Base-by-base conservation (phyloP, 2,113 vertebrate genomes). In the Chunga burmeisteri region DNA sequence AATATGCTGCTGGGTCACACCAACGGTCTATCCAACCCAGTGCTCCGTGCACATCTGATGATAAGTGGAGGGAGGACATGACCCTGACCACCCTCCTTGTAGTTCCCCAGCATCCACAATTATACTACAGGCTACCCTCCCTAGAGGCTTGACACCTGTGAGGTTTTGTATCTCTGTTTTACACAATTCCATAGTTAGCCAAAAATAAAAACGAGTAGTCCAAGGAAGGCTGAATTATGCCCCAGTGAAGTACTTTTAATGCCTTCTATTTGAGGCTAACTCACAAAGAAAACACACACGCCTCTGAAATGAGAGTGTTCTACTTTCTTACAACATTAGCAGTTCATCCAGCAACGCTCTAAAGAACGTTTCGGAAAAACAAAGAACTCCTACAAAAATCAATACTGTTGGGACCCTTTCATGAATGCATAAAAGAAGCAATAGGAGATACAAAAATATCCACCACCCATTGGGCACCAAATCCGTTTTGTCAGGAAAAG, bases 391-490 rank as follows among this genome's bases (percentile, higher is more conserved):
- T 16, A 18, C 7, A 65, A 25, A 81, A 18, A 15, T 4, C 21
- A 21, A 18, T 14, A 19, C 15, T 5, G 8, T 3, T 12, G 27
- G 8, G 21, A 63, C 68, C 21, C 17, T 50, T 26, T 25, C n/a
- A 10, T 1, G 16, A 71, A 16, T 0, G 4, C 36, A 29, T 5
- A 10, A 34, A 19, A 17, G 38, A 4, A 29, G 13, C 10, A 26
- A 36, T 0, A 25, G 17, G 7, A 65, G 58, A 59, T 1, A 23
- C 0, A 27, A 50, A 50, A n/a, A 38, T 4, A 26, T 18, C 18
- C 23, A 21, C 6, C 16, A 1, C 7, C 7, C 25, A 4, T 1
- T 0, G 11, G 44, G 15, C 34, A 7, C 26, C 44, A 1, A 23
- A 18, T 20, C 16, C 3, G 4, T 23, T 29, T 6, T 16, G 46